phyloP scores from a whole-genome alignment of 2,797 vertebrate species.

The Pantherophis vulpinus region DNA sequence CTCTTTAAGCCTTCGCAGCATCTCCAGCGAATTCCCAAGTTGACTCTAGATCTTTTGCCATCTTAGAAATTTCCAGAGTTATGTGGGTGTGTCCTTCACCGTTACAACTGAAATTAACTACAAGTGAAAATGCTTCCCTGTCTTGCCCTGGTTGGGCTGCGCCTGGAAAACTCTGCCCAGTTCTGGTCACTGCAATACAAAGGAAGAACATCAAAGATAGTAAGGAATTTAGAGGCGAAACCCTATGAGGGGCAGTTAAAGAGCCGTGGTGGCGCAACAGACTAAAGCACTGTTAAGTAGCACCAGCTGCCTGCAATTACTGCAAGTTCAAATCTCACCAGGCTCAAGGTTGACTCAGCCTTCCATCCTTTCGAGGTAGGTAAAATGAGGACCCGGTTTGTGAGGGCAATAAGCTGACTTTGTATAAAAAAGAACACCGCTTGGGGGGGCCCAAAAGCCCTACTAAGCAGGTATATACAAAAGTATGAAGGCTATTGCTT shows the following conservation, averaged over 20 bases:
- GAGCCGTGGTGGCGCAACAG: too few species aligned
- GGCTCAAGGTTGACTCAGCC: too few species aligned
- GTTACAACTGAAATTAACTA: background rate
- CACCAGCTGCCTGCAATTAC: too few species aligned
- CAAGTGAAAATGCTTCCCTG: background rate
- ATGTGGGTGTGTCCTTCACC: background rate
- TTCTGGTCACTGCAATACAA: background rate
- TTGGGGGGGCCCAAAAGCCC: too few species aligned
- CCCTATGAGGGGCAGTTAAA: background rate
- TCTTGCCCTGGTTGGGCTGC: background rate
- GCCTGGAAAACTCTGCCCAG: background rate
- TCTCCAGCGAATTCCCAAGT: background rate
- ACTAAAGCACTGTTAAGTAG: too few species aligned
- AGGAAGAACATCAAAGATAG: background rate
- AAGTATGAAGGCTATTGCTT: too few species aligned
- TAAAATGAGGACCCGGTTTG: too few species aligned
- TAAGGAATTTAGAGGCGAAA: background rate
- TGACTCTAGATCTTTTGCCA: background rate
- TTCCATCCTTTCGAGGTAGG: too few species aligned
- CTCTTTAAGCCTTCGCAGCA: background rate
- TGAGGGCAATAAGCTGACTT: too few species aligned
- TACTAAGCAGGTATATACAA: too few species aligned
- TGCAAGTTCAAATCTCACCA: too few species aligned
- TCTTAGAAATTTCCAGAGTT: background rate
- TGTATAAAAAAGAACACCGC: too few species aligned